A percentile compares a stretch with the other conserved stretches of the same genome.
Evolutionary conservation across 2,888 invertebrate species (phyloP).

Genomic region (Chaitophorus viminalis): DNA sequence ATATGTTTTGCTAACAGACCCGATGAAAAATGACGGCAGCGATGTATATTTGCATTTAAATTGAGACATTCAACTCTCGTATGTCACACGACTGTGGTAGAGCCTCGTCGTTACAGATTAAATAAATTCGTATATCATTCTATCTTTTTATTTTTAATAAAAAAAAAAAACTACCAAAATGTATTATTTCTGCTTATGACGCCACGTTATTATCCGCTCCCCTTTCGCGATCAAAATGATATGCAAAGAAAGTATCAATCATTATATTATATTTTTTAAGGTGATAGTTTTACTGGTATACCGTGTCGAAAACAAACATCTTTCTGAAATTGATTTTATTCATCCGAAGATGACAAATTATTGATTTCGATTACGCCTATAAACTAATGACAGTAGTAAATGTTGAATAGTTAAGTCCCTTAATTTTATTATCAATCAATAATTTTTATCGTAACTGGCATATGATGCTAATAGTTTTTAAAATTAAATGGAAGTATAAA

Average conservation of each 20-base stretch:
- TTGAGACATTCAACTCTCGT: constrained; percentile 60
- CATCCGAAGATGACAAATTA: not conserved
- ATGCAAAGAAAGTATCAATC: constrained; percentile 59
- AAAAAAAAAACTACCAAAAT: constrained; percentile 37
- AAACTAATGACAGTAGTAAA: too few species aligned
- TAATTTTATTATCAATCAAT: too few species aligned
- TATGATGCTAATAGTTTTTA: too few species aligned
- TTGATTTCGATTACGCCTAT: not conserved
- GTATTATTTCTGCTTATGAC: constrained; percentile 2
- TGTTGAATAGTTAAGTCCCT: too few species aligned
- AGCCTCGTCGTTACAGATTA: constrained; percentile 42
- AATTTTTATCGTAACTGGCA: too few species aligned
- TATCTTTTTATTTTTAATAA: constrained; percentile 12
- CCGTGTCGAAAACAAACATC: constrained; percentile 21
- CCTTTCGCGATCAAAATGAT: constrained; percentile 13
- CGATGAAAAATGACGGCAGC: constrained; percentile 52
- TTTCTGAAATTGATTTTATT: not conserved
- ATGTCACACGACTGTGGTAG: constrained; percentile 14
- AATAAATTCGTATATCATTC: constrained; percentile 15
- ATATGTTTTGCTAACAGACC: constrained; percentile 4
- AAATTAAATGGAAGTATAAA: too few species aligned
- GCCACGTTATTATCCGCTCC: constrained; percentile 4
- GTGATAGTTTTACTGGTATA: not conserved
- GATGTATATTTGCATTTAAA: constrained; percentile 61
- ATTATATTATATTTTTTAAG: not conserved